A percentile compares a stretch with the other conserved stretches of the same genome.
Conservation (phyloP, 2,888 invertebrate genomes). For the Entomobrya proxima region DNA sequence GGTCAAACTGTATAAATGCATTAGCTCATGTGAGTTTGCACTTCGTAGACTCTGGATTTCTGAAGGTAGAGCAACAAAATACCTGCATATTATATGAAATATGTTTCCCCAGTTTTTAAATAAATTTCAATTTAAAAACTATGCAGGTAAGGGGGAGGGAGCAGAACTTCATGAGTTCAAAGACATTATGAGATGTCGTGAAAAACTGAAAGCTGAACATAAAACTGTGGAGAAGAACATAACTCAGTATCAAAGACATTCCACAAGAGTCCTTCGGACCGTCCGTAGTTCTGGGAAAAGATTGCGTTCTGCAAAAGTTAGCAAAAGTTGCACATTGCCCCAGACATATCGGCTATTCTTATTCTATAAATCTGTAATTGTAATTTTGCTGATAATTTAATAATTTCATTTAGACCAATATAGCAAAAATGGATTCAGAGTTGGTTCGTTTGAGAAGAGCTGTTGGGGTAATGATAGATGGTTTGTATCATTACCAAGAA, state of each 20-base stretch:
- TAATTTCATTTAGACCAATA: neutral
- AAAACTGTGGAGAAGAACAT: slow-evolving; percentile 8
- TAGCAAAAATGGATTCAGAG: neutral
- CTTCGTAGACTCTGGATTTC: slow-evolving; percentile 23
- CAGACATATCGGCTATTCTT: neutral
- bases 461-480: slow-evolving; percentile 9
- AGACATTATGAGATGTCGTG: slow-evolving; percentile 32
- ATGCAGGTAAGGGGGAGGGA: slow-evolving; percentile 45
- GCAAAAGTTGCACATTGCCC: neutral
- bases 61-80: too few relatives aligned
- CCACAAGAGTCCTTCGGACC: neutral
- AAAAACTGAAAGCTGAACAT: slow-evolving; percentile 51
- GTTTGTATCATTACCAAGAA: slow-evolving; percentile 19
- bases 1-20: slow-evolving; percentile 7
- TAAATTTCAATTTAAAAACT: neutral
- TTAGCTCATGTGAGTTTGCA: slow-evolving; percentile 22
- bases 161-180: slow-evolving; percentile 53
- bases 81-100: neutral
- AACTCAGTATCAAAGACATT: slow-evolving; percentile 22
- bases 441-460: neutral
- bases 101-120: too few relatives aligned
- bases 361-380: neutral
- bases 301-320: neutral
- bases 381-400: neutral
- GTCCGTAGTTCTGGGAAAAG: slow-evolving; percentile 11